These are phyloP conservation scores for Bubo blakistoni DNA, from an alignment of 2,113 vertebrate genomes.

Conservation along the genomic window DNA sequence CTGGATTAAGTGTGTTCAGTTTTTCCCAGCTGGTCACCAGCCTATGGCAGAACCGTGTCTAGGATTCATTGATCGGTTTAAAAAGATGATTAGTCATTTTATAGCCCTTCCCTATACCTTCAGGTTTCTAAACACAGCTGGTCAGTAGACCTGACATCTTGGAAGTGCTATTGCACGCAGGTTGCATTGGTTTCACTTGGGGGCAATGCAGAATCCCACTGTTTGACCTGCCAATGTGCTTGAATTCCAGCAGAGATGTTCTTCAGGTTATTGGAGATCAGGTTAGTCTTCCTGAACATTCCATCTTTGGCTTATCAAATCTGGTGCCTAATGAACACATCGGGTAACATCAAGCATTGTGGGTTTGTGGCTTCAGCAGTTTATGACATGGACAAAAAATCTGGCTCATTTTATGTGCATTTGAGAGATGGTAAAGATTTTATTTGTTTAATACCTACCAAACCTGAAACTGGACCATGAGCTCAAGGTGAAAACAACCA, in stretches of 20 bases:
- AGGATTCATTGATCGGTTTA: neutral
- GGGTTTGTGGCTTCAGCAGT: neutral
- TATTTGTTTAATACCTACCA: neutral
- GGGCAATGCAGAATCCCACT: neutral
- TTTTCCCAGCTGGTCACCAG: neutral
- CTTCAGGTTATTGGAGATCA: neutral
- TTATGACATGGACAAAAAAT: neutral
- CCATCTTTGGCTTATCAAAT: neutral
- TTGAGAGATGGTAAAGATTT: neutral
- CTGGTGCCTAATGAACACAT: neutral
- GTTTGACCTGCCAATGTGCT: neutral
- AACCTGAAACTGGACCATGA: neutral
- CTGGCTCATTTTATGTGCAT: neutral
- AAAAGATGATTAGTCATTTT: neutral
- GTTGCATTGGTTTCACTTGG: neutral
- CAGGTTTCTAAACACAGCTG: neutral
- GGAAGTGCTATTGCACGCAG: neutral
- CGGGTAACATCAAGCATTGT: neutral
- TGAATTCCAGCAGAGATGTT: neutral
- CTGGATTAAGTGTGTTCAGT: neutral
- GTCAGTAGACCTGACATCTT: neutral
- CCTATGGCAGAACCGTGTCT: neutral
- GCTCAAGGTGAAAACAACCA: neutral
- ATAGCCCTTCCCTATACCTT: neutral
- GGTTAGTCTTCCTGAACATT: neutral